These are phyloP conservation scores for Chanos chanos DNA, from an alignment of 2,797 vertebrate genomes.

Conservation along the genomic window DNA sequence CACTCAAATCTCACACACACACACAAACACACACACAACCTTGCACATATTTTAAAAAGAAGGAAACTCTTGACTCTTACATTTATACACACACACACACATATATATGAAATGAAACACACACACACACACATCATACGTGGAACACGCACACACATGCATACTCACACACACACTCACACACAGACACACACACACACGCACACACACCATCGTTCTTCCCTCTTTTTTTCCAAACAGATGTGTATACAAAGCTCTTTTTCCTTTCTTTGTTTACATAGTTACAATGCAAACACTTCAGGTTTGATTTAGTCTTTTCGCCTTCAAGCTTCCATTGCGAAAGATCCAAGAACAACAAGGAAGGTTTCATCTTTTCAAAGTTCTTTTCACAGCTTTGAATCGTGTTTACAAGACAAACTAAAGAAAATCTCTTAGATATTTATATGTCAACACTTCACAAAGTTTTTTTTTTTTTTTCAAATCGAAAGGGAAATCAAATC, in stretches of 20 bases:
- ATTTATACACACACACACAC: conserved; percentile 44
- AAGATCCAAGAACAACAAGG: conserved; percentile 34
- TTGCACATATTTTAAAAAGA: too few relatives aligned
- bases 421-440: conserved; percentile 18
- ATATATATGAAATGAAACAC: not conserved
- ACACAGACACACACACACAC: not conserved
- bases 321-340: conserved; percentile 29
- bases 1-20: too few relatives aligned
- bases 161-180: conserved; percentile 23
- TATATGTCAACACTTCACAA: conserved; percentile 24
- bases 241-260: conserved; percentile 38
- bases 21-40: too few relatives aligned
- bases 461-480: conserved; percentile 22
- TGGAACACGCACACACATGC: conserved; percentile 15
- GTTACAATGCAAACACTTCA: conserved; percentile 51
- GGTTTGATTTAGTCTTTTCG: conserved; percentile 38
- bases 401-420: conserved; percentile 13
- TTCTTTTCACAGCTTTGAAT: conserved; percentile 19
- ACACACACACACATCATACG: not conserved
- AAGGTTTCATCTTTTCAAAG: conserved; percentile 38
- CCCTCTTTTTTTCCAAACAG: conserved; percentile 23
- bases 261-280: conserved; percentile 42
- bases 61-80: too few relatives aligned
- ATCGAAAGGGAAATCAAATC: conserved; percentile 25
- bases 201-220: conserved; percentile 10